These are phyloP conservation scores for Neosilurus hyrtlii DNA, from an alignment of 2,797 vertebrate species.

Conservation along the genomic window DNA sequence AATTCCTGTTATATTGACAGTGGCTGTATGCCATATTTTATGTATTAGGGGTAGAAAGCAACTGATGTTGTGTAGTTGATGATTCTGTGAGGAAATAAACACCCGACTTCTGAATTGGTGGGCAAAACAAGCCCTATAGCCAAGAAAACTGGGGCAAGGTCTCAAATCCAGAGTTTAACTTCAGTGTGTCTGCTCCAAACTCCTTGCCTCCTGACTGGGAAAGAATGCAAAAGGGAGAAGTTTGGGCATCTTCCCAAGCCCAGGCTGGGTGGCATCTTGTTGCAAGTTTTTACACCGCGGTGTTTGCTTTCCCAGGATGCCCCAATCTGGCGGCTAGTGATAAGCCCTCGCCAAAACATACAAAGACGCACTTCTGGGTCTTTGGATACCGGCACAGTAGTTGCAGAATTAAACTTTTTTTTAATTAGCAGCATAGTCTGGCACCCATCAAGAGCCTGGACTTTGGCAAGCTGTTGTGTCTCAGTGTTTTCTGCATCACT, in stretches of 20 bases:
- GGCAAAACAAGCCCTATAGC: conserved; percentile 55
- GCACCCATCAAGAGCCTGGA: conserved; percentile 63
- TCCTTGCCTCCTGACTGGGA: conserved; percentile 63
- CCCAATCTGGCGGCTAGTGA: conserved; percentile 72
- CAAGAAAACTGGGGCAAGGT: conserved; percentile 34
- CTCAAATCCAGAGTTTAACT: conserved; percentile 71
- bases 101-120: conserved; percentile 53
- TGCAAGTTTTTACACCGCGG: conserved; percentile 24
- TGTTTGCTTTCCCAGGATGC: conserved; percentile 58
- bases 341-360: conserved; percentile 73
- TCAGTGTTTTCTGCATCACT: conserved; percentile 60
- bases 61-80: conserved; percentile 33
- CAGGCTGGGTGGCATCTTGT: conserved; percentile 62
- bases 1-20: conserved; percentile 44
- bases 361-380: conserved; percentile 73
- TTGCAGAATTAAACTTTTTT: conserved; percentile 75
- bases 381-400: conserved; percentile 65
- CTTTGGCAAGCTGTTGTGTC: conserved; percentile 61
- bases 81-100: conserved; percentile 42
- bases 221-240: conserved; percentile 57
- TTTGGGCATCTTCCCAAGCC: conserved; percentile 50
- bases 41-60: neutral
- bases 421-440: conserved; percentile 74
- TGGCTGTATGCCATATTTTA: conserved; percentile 8
- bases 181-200: conserved; percentile 56